Evolutionary conservation across 30 jellyfish, hydroid and myxozoan species (phyloP), one percentile per base, ranked within the genome.

Genomic region (Rhopilema esculentum): DNA sequence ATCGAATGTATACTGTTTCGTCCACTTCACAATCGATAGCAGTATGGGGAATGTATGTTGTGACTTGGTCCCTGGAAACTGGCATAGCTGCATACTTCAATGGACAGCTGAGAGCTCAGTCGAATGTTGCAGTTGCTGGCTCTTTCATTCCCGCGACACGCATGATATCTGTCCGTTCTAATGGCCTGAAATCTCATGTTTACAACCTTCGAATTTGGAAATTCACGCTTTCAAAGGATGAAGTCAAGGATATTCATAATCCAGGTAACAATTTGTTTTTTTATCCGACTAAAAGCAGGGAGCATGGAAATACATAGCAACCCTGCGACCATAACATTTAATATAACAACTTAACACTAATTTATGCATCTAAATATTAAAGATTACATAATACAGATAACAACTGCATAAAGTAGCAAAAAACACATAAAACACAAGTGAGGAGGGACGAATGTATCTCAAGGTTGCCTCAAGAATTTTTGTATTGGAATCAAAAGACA

Each of bases 211-310:
- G 50, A 31, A 15, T 81, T 18, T 81, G 91, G 91, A 48, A 31
- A 19, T 67, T 81, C 48, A 75, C 74, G 25, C 29, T 81, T 40
- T 49, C 72, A 33, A 27, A 22, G 19, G 50, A 81, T 24, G 91
- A 81, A 29, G 75, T 31, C n/a, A 22, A 12, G 16, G 83, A 81
- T 19, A 57, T 28, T 18, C 33, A 62, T 31, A 66, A 52, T 27
- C 83, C 91, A 32, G 91, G 91, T 81, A 81, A 33, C 0, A 26
- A 29, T 75, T 33, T 70, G 50, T 22, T 86, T 18, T 40, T 17
- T 40, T 40, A 12, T 40, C 57, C 57, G 12, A 40, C 6, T 6
- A 6, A 40, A 6, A 40, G 57, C 6, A 2, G 57, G 9, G 57
- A 40, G 6, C 57, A 40, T 40, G 6, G 57, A 2, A 40, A 40